These are phyloP conservation scores for Thalassophryne amazonica DNA, from an alignment of 2,797 vertebrate genomes.

Conservation along the genomic window DNA sequence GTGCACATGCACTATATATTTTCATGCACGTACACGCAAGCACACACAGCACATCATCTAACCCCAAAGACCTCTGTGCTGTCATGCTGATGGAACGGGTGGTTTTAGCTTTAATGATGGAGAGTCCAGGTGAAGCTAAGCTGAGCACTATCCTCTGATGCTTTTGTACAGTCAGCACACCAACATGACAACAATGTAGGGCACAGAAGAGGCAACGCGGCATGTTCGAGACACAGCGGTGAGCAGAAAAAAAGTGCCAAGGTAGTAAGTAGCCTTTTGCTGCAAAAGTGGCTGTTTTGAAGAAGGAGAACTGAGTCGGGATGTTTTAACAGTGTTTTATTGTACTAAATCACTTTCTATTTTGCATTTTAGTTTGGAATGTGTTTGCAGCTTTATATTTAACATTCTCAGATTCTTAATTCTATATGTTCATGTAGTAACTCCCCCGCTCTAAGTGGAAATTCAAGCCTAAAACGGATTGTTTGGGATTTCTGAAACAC, in stretches of 20 bases:
- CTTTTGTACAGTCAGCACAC: slow-evolving; percentile 66
- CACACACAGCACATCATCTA: background rate
- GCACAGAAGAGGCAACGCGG: slow-evolving; percentile 59
- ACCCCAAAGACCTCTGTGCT: slow-evolving; percentile 33
- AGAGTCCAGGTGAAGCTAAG: slow-evolving; percentile 61
- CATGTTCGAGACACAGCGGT: slow-evolving; percentile 44
- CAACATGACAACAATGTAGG: slow-evolving; percentile 67
- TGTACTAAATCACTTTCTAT: no score
- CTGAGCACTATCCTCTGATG: slow-evolving; percentile 48
- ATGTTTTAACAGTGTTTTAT: no score
- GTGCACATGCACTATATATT: no score
- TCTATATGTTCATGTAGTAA: no score
- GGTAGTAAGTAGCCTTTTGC: slow-evolving; percentile 17
- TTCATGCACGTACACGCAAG: background rate
- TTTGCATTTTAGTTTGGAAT: no score
- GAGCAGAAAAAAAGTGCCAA: slow-evolving; percentile 31
- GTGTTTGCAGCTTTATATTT: no score
- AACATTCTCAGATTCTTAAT: no score
- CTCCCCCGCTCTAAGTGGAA: no score
- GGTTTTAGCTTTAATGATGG: slow-evolving; percentile 67
- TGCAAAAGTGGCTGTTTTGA: slow-evolving; percentile 18
- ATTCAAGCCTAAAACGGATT: no score
- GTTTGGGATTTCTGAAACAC: no score
- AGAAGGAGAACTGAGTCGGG: background rate
- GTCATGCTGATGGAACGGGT: slow-evolving; percentile 50